phyloP scores from a whole-genome alignment of 2,797 vertebrate species.

The Basileuterus tristriatus region DNA sequence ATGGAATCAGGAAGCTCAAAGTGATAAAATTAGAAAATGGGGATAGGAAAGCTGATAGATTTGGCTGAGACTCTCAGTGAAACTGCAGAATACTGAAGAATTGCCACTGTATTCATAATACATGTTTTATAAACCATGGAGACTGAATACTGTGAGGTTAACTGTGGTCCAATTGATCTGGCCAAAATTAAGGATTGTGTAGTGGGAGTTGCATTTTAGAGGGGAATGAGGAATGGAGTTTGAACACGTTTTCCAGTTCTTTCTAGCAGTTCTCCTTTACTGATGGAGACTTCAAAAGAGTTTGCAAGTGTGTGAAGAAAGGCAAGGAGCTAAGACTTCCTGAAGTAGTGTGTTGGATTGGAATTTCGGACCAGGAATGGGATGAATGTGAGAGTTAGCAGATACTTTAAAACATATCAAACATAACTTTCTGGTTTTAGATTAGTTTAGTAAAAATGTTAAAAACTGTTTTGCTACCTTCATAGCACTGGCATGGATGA shows the following conservation, averaged over 20 bases:
- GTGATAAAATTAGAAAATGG: background rate
- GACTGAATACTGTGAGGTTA: background rate
- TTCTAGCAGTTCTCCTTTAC: background rate
- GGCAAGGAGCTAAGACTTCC: background rate
- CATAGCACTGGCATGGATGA: background rate
- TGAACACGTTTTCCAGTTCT: background rate
- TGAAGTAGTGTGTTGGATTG: background rate
- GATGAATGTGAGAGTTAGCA: background rate
- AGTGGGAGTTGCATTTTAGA: background rate
- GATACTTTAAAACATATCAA: background rate
- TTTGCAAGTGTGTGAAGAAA: background rate
- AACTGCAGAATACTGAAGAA: background rate
- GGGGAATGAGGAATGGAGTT: background rate
- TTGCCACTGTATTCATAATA: background rate
- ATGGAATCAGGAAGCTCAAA: background rate
- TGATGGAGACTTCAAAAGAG: background rate
- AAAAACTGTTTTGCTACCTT: background rate
- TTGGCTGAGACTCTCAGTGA: background rate
- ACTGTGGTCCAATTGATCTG: background rate
- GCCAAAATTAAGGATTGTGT: background rate
- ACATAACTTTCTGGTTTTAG: background rate
- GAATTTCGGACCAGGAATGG: background rate
- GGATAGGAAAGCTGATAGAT: background rate
- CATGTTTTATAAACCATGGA: background rate
- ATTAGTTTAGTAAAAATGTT: background rate